Conservation (phyloP, 2,888 invertebrate species). For the Osmoderma eremita region DNA sequence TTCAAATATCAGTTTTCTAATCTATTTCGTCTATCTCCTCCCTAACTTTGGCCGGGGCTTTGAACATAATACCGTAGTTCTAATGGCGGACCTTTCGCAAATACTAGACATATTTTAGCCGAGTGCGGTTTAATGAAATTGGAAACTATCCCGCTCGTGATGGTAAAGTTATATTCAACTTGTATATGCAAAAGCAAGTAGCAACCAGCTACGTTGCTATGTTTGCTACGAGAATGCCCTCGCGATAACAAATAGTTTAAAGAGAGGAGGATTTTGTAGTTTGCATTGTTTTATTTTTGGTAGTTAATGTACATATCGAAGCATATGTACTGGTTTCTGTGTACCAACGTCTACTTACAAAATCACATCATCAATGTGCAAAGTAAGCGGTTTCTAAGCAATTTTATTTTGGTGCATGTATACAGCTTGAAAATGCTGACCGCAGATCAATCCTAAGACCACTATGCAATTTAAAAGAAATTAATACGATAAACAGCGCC, state of each 20-base stretch:
- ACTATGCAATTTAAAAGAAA: too few relatives aligned
- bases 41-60: conserved; percentile 40
- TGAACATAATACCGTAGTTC: conserved; percentile 52
- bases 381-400: too few relatives aligned
- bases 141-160: conserved; percentile 51
- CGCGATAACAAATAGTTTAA: conserved; percentile 10
- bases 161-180: conserved; percentile 47
- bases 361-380: too few relatives aligned
- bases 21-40: conserved; percentile 36
- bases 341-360: too few relatives aligned
- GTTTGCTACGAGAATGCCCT: conserved; percentile 20
- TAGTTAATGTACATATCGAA: not conserved
- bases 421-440: too few relatives aligned
- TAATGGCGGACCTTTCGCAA: conserved; percentile 48
- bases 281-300: not conserved
- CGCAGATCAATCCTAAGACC: too few relatives aligned
- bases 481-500: too few relatives aligned
- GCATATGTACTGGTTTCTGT: not conserved
- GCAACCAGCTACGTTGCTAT: not conserved
- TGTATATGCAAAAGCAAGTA: conserved; percentile 23
- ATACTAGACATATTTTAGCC: conserved; percentile 54
- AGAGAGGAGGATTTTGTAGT: conserved; percentile 7
- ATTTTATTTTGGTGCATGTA: too few relatives aligned
- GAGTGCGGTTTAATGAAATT: conserved; percentile 52
- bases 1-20: conserved; percentile 40